phyloP scores from a whole-genome alignment of 92 coral and sea anemone genomes.

The Palythoa heliodiscus region DNA sequence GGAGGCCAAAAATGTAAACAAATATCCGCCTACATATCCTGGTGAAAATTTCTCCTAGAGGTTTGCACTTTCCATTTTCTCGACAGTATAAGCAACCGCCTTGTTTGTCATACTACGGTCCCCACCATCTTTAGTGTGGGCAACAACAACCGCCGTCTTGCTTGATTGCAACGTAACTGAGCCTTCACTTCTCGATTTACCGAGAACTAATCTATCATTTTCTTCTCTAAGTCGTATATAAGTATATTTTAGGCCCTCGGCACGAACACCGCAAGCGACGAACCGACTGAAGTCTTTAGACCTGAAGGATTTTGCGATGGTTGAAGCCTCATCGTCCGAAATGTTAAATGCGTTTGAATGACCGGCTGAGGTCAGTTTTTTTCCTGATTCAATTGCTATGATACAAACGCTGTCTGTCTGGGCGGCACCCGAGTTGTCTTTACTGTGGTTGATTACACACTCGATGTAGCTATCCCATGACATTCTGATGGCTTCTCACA shows the following conservation, averaged over 20 bases:
- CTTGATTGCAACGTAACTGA: constrained; percentile 63
- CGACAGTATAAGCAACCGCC: constrained; percentile 70
- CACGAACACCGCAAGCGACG: constrained; percentile 52
- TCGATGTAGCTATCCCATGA: constrained; percentile 82
- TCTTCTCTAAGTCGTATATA: constrained; percentile 62
- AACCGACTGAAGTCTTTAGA: constrained; percentile 57
- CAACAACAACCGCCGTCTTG: constrained; percentile 81
- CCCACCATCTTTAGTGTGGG: constrained; percentile 67
- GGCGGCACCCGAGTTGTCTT: constrained; percentile 54
- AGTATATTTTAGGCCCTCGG: constrained; percentile 65
- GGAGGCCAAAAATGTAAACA: no score
- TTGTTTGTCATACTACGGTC: constrained; percentile 70
- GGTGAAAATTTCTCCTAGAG: neutral
- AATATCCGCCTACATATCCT: no score
- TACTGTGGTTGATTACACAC: constrained; percentile 61
- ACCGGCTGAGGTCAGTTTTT: constrained; percentile 55
- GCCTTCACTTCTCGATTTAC: constrained; percentile 59
- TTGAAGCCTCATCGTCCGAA: constrained; percentile 43
- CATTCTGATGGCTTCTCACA: constrained; percentile 39
- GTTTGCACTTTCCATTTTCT: constrained; percentile 60
- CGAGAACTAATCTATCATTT: constrained; percentile 61
- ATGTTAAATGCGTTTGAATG: constrained; percentile 67
- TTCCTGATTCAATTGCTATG: constrained; percentile 72
- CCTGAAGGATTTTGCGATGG: constrained; percentile 65
- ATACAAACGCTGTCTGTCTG: constrained; percentile 71